These are phyloP conservation scores for Sebastes jordani DNA, from an alignment of 2,797 vertebrate genomes.

Conservation along the genomic window DNA sequence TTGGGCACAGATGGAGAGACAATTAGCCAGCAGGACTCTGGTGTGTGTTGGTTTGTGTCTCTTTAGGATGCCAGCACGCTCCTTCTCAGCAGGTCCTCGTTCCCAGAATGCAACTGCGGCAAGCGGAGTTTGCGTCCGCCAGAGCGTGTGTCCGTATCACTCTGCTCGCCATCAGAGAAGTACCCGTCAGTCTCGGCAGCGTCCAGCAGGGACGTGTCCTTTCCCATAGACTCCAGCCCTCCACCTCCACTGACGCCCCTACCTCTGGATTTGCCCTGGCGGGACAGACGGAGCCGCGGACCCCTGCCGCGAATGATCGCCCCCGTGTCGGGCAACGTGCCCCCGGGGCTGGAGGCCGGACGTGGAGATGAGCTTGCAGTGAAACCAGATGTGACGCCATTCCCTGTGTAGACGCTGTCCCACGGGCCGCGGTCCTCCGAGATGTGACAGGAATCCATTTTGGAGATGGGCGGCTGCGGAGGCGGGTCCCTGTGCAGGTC, in stretches of 20 bases:
- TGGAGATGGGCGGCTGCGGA: slow-evolving; percentile 83
- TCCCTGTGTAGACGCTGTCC: slow-evolving; percentile 61
- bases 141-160: slow-evolving; percentile 86
- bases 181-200: slow-evolving; percentile 89
- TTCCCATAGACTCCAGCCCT: slow-evolving; percentile 55
- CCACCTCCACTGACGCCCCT: slow-evolving; percentile 68
- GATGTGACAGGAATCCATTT: slow-evolving; percentile 86
- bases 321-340: slow-evolving; percentile 80
- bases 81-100: slow-evolving; percentile 92
- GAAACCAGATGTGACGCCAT: slow-evolving; percentile 28
- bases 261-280: slow-evolving; percentile 84
- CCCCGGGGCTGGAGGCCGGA: slow-evolving; percentile 73
- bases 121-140: slow-evolving; percentile 82
- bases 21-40: slow-evolving; percentile 54
- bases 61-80: slow-evolving; percentile 93
- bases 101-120: slow-evolving; percentile 86
- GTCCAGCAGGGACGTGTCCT: slow-evolving; percentile 81
- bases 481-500: slow-evolving; percentile 78
- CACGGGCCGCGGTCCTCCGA: slow-evolving; percentile 73
- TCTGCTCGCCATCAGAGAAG: slow-evolving; percentile 94
- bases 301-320: slow-evolving; percentile 70
- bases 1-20: slow-evolving; percentile 60
- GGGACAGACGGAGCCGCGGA: slow-evolving; percentile 84
- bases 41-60: slow-evolving; percentile 34
- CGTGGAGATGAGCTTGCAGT: slow-evolving; percentile 44